Evolutionary conservation across 2,888 invertebrate species (phyloP), one percentile per base, ranked within the genome.

Genomic region (Timema cristinae): DNA sequence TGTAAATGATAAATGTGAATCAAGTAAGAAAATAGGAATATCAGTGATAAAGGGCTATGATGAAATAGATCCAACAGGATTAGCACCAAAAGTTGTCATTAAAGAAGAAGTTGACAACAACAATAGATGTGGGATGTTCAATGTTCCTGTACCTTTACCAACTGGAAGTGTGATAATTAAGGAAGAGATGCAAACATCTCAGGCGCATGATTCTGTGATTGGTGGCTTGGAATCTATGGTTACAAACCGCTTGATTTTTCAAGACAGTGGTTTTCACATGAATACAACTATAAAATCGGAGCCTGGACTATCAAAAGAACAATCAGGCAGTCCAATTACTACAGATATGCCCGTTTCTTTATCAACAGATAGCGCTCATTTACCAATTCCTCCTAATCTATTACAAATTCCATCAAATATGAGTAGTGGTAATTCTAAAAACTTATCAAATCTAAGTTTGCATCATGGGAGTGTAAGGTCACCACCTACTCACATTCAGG

Each of bases 281-380:
- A 63, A 9, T 5, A 5, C 63, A 32, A 32, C 10, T n/a, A 73
- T 73, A 8, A 74, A 74, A 61, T 11, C 71, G 16, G 74, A 74
- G 67, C 72, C 74, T 49, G 72, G 72, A 10, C 79, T 50, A 75
- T 73, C 10, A 77, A 79, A 7, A 78, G 80, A 6, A 79, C 81
- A 0, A 75, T 32, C 32, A 32, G 4, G 4, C 32, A 32, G 32
- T 32, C 32, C 32, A 32, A 32, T 32, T 32, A 32, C 32, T 32
- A 32, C 32, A 32, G 32, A 32, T 32, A 32, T 32, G 32, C 32
- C 32, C 2, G 32, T 32, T 32, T 32, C 32, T 32, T 32, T 32
- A 32, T 32, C 32, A 32, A 32, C 32, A 32, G 32, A 32, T 32
- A 32, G 4, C 32, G 4, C 32, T 32, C 32, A 32, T 32, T 32